These are phyloP conservation scores for Caenorhabditis wallacei DNA, from an alignment of 2,888 invertebrate species.

Conservation along the genomic window DNA sequence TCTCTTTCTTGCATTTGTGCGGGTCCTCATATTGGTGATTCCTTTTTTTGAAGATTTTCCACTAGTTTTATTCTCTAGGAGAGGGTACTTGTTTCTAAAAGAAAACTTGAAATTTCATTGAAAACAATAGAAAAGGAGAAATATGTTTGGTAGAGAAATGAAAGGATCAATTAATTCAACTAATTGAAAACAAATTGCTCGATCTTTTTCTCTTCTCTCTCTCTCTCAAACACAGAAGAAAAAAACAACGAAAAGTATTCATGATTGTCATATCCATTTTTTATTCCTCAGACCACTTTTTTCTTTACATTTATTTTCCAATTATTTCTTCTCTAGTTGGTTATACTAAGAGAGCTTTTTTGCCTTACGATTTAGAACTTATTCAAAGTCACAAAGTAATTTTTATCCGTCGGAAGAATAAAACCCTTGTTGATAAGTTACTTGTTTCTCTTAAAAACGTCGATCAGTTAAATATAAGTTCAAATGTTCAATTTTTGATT, in stretches of 20 bases:
- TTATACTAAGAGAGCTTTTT: too few relatives aligned
- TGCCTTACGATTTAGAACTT: too few relatives aligned
- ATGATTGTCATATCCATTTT: slow-evolving; percentile 43
- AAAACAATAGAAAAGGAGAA: slow-evolving; percentile 11
- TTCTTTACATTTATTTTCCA: not conserved
- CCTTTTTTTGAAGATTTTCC: not conserved
- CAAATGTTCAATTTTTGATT: too few relatives aligned
- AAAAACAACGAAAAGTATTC: slow-evolving; percentile 12
- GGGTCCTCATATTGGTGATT: not conserved
- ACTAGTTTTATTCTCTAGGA: slow-evolving; percentile 4
- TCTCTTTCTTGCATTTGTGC: not conserved
- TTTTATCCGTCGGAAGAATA: too few relatives aligned
- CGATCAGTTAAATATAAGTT: too few relatives aligned
- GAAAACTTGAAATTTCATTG: slow-evolving; percentile 35
- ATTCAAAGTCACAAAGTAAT: too few relatives aligned
- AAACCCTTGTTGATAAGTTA: too few relatives aligned
- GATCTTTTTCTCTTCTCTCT: slow-evolving; percentile 4
- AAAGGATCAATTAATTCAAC: slow-evolving; percentile 10
- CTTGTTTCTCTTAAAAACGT: too few relatives aligned
- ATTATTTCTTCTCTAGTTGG: not conserved
- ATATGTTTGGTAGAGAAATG: not conserved
- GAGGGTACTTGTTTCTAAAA: not conserved
- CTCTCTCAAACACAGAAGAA: slow-evolving; percentile 9
- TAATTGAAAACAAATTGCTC: slow-evolving; percentile 15
- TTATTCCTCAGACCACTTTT: not conserved